Conservation (phyloP, 2,888 invertebrate genomes). For the Nesidiocoris tenuis region DNA sequence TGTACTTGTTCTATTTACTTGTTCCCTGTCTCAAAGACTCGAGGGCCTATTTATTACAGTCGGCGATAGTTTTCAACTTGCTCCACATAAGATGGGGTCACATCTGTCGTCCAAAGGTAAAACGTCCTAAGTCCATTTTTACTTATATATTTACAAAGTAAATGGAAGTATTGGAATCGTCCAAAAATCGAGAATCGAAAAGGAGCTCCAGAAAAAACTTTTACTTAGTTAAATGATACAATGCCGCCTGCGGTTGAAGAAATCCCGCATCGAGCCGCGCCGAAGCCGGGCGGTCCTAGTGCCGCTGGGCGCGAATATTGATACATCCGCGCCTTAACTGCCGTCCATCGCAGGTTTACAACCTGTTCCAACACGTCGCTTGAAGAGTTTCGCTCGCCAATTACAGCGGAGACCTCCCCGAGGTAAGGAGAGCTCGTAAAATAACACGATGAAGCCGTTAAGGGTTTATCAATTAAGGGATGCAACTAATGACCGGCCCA, state of each 20-base stretch:
- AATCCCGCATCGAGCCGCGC: not conserved
- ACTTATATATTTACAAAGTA: too few relatives aligned
- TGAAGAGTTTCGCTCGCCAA: constrained; percentile 17
- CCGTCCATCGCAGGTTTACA: constrained; percentile 21
- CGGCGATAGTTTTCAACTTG: not conserved
- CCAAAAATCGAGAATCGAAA: too few relatives aligned
- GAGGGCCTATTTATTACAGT: not conserved
- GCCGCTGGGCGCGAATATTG: not conserved
- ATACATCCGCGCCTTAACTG: constrained; percentile 30
- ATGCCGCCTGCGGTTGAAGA: too few relatives aligned
- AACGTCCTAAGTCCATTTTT: too few relatives aligned
- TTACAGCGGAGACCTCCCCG: constrained; percentile 6
- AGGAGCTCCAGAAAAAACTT: too few relatives aligned
- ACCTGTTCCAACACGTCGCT: constrained; percentile 16
- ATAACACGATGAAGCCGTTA: constrained; percentile 30
- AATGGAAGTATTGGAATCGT: too few relatives aligned
- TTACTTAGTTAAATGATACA: too few relatives aligned
- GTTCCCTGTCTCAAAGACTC: not conserved
- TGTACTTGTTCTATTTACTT: too few relatives aligned
- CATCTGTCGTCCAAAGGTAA: too few relatives aligned
- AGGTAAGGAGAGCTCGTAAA: constrained; percentile 20
- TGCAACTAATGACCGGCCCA: constrained; percentile 13
- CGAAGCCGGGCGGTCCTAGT: not conserved
- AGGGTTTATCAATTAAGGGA: constrained; percentile 31
- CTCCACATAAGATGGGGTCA: not conserved